phyloP scores from a whole-genome alignment of 2,113 vertebrate genomes.

The Alligator mississippiensis region DNA sequence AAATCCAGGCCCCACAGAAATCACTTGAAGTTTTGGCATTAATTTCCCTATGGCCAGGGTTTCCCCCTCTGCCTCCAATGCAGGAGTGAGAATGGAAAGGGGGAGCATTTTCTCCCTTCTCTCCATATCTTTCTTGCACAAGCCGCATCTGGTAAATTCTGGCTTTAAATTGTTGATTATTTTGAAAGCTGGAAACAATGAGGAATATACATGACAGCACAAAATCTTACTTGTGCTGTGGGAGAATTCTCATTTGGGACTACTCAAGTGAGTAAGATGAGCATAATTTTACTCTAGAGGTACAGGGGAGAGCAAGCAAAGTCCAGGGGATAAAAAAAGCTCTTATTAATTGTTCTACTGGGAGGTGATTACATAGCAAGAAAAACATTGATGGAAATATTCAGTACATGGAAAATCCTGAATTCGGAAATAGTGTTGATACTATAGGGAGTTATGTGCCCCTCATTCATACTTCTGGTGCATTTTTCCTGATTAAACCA shows the following conservation, averaged over 20 bases:
- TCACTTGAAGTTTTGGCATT: background rate
- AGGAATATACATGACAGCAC: background rate
- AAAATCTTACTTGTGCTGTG: constrained; percentile 10
- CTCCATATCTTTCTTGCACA: background rate
- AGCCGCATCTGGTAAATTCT: background rate
- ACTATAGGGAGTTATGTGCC: constrained; percentile 51
- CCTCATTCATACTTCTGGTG: constrained; percentile 67
- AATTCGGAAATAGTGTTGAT: constrained; percentile 56
- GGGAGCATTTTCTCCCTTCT: background rate
- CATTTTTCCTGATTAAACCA: constrained; percentile 63
- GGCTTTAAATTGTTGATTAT: constrained; percentile 15
- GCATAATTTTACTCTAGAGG: constrained; percentile 19
- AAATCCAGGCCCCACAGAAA: background rate
- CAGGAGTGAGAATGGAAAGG: fast-evolving
- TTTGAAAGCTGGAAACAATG: constrained; percentile 38
- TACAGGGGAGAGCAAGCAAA: constrained; percentile 38
- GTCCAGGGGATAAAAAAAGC: constrained; percentile 39
- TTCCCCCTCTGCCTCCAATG: background rate
- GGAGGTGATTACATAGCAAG: constrained; percentile 77
- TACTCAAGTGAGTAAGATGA: constrained; percentile 23
- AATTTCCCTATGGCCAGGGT: background rate
- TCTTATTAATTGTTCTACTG: constrained; percentile 78
- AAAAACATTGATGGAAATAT: constrained; percentile 67
- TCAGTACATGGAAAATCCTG: constrained; percentile 50
- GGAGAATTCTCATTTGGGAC: background rate